Evolutionary conservation across 2,888 invertebrate genomes (phyloP), one percentile per base, ranked within the genome.

Genomic region (Thereva unica): DNA sequence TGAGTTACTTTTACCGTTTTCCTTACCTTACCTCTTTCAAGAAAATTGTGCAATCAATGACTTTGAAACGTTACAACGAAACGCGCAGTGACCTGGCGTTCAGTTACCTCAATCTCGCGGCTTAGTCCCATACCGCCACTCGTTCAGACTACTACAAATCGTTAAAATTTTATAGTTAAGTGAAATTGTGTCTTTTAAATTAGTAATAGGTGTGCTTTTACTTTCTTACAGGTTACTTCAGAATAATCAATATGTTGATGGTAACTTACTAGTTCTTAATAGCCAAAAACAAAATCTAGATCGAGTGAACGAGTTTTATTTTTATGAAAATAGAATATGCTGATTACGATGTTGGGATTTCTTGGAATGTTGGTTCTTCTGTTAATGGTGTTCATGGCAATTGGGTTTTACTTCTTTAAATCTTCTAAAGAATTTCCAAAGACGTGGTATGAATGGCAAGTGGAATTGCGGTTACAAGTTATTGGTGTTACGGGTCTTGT

Each of bases 351-450:
- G 59, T 38, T 66, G 38, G 44, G 52, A 10, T 57, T 66, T 12
- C 45, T 69, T 12, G 47, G 52, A 7, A 8, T 45, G 9, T 12
- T 71, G 45, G 41, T 67, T 5, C 40, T 73, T 2, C 41, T 72
- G n/a, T 40, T 75, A 9, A 34, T 78, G 6, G 69, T 72, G 1
- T 49, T 76, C n/a, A 12, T 75, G 65, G 49, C 76, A 9, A 73
- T 74, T 53, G 75, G 71, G 23, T 80, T 81, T 69, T 75, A 77
- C 64, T 78, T 79, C 68, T 75, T 78, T 9, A 77, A 78, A 75
- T 80, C 81, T 23, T 77, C 80, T 2, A 81, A 81, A 71, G 76
- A 77, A 57, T 72, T 80, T 71, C 81, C 81, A 45, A 79, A 76
- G 63, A 76, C 75, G 4, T 80, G 78, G 79, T 76, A 75, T 56